Base-by-base conservation (phyloP, 2,113 vertebrate genomes). In the Phylloscopus whistleri region DNA sequence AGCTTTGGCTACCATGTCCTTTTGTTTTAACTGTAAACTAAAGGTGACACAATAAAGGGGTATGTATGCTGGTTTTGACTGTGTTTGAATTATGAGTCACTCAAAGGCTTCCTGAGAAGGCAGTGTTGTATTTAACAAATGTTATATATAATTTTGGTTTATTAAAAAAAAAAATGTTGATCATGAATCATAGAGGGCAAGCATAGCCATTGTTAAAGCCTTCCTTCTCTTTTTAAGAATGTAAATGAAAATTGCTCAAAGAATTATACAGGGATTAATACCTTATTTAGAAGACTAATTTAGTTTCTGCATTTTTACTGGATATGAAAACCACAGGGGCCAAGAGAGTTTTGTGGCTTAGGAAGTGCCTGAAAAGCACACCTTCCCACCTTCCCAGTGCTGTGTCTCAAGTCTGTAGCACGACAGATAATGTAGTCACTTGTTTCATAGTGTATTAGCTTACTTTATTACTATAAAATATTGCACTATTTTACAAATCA, bases 391-490 rank as follows among this genome's bases (percentile, higher is more conserved):
- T 86, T 68, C 77, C 48, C 89, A 93, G 72, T 22, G 84, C 86
- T 93, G 64, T 48, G 43, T 93, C 91, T 96, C 16, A 6, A 55
- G 56, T 76, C 66, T 95, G 93, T 90, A 87, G 96, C 91, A 96
- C 76, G 96, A 96, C 75, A 95, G 91, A 97, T 97, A 95, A 97
- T 96, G 67, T 97, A 96, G 90, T 96, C 96, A 90, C 82, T 96
- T 88, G 69, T 96, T 97, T 97, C 76, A 92, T 87, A 91, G 64
- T 84, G 63, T 88, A 95, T 96, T 93, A 96, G 77, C 92, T 95
- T 92, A 81, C 86, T 97, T 97, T 97, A 97, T 97, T 97, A 74
- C 96, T 97, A 85, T 39, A 86, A 93, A 93, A 96, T 91, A 96
- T 94, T 86, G 84, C 67, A 96, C 96, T 97, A 79, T 83, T 70